Evolutionary conservation across 2,797 vertebrate species (phyloP), one percentile per base, ranked within the genome.

Genomic region (Poliocrania exsul): DNA sequence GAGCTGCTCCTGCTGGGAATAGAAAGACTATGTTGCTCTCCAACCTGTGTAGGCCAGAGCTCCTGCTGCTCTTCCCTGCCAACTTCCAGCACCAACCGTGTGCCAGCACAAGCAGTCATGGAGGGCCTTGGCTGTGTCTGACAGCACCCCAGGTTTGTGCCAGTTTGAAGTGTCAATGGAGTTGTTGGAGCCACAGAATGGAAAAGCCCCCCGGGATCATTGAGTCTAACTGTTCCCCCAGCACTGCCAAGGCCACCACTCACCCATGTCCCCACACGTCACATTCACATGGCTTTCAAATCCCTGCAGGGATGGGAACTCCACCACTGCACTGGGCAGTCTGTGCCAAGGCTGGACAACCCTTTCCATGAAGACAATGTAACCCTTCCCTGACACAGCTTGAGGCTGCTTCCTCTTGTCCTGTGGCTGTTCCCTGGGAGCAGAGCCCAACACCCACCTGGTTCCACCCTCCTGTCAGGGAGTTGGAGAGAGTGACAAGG

Each of bases 181-280:
- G 57, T 1, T 2, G 28, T 4, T 4, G 1, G n/a, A 23, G 7
- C 5, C 38, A 7, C 9, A 6, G 64, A 35, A 1, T 21, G 40
- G 40, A 23, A 81, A 33, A 58, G 24, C 24, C n/a, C 29, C 1
- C 26, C 33, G 0, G 19, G 20, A 11, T 10, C 50, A 23, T 3
- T 0, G 0, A 8, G n/a, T 3, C 21, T 42, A n/a, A 7, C 13
- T 5, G 0, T 28, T 6, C 24, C 31, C 33, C 18, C 16, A 16
- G 10, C 11, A 2, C 53, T 46, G 29, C 29, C 31, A 4, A 28
- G 29, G 8, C 16, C 29, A 15, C 29, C 35, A 0, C 28, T 21
- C 1, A 1, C 2, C 38, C 46, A 1, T 0, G 20, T 21, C 49
- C 33, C 69, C 18, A 2, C 6, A 28, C 5, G 4, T 37, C 38